Base-by-base conservation (phyloP, 2,113 vertebrate species). In the Deroptyus accipitrinus region DNA sequence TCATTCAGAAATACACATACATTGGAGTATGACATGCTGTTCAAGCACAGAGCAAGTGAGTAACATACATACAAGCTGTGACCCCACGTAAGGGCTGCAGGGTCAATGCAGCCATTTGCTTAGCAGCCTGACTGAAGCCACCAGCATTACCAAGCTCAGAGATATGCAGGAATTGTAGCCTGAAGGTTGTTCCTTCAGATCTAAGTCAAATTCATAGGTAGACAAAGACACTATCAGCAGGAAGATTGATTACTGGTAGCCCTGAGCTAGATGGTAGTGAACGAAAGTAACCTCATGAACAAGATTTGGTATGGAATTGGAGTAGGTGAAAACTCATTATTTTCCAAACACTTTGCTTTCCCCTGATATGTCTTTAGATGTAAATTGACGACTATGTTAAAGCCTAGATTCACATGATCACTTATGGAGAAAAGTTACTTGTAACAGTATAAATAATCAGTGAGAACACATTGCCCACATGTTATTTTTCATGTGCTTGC, bases 21-120 rank as follows among this genome's bases (percentile, higher is more conserved):
- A 39, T 0, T 41, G 51, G 17, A 69, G 22, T 41, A 48, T 3
- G 6, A 62, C 5, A 10, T 7, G 8, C 15, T 30, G 46, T 33
- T 42, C 25, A 42, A 79, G 55, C 33, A 62, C 30, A 67, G 24
- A 75, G 57, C 15, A 30, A 79, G 27, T 2, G 5, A 74, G 49
- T 13, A 77, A 16, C 4, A 2, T 5, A 17, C 0, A 0, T 5
- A 28, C 31, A 54, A 62, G 16, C 41, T 77, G 35, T 18, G 5
- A 90, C n/a, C n/a, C 28, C 41, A 13, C 0, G 2, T 22, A 28
- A 75, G 33, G 11, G 14, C 69, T 93, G 27, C 54, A 70, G 31
- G 35, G 41, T 39, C 24, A 63, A 6, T 12, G 49, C 17, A 24
- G 16, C 28, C 15, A 39, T 35, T 51, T 79, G 39, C 22, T 42